These are phyloP conservation scores for Drosophila heteroneura DNA, from an alignment of 2,888 invertebrate genomes.

Conservation along the genomic window DNA sequence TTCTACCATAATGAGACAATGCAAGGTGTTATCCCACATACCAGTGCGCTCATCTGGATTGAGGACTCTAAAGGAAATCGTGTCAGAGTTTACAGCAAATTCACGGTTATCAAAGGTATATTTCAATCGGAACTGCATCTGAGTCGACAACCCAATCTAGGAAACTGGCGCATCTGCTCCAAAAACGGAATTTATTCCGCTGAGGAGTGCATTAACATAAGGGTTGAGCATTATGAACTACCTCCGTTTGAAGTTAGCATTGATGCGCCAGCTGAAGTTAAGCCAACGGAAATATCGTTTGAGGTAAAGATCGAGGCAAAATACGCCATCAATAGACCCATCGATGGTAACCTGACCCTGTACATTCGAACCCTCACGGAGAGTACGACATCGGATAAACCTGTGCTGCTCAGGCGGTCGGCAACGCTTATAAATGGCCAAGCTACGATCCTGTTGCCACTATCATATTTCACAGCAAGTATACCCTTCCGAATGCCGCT, in stretches of 20 bases:
- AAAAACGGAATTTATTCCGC: not conserved
- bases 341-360: constrained; percentile 11
- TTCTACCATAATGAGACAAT: constrained; percentile 41
- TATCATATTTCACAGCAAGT: not conserved
- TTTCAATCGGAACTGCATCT: constrained; percentile 23
- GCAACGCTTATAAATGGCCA: not conserved
- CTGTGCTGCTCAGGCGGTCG: not conserved
- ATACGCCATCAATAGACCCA: not conserved
- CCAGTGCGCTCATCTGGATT: constrained; percentile 27
- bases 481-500: not conserved
- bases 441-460: not conserved
- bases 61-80: constrained; percentile 30
- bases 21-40: not conserved
- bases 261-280: not conserved
- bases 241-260: not conserved
- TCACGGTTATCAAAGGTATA: constrained; percentile 16
- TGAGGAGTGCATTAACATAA: constrained; percentile 24
- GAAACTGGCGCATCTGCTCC: constrained; percentile 48
- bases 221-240: not conserved
- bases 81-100: not conserved
- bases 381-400: accelerated
- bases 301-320: not conserved
- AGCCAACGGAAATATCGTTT: not conserved
- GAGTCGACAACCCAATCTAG: constrained; percentile 19
- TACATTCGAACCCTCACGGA: not conserved